These are phyloP conservation scores for Ochropleura leucogaster DNA, from an alignment of 2,888 invertebrate genomes.

Conservation along the genomic window DNA sequence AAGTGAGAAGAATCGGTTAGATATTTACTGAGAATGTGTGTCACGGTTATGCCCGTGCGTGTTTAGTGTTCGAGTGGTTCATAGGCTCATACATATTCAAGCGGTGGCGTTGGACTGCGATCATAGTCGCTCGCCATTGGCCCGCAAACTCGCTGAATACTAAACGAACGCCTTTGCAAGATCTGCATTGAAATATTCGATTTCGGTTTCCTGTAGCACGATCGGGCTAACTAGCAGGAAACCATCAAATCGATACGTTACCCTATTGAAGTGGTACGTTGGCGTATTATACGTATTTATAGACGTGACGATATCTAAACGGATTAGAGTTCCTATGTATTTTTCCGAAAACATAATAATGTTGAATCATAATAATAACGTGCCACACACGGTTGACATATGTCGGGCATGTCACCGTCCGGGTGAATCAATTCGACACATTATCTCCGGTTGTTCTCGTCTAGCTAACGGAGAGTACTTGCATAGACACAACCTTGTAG, in stretches of 20 bases:
- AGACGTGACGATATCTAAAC: conserved; percentile 66
- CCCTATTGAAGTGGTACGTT: conserved; percentile 47
- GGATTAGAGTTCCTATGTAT: conserved; percentile 58
- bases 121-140: conserved; percentile 82
- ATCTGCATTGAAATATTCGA: conserved; percentile 84
- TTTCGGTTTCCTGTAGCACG: conserved; percentile 80
- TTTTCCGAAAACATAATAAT: conserved; percentile 65
- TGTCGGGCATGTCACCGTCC: too few species aligned
- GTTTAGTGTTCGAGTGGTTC: conserved; percentile 78
- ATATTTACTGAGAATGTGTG: conserved; percentile 80
- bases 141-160: conserved; percentile 85
- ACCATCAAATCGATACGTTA: conserved; percentile 56
- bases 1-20: conserved; percentile 74
- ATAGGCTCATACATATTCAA: conserved; percentile 89
- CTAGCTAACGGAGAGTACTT: too few species aligned
- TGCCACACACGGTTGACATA: too few species aligned
- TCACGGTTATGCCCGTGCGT: conserved; percentile 84
- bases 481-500: too few species aligned
- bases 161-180: conserved; percentile 80
- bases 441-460: too few species aligned
- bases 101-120: conserved; percentile 77
- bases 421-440: too few species aligned
- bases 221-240: conserved; percentile 70
- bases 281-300: conserved; percentile 59
- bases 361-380: too few species aligned